Percentiles rank a stretch among this genome's conserved stretches.
Conservation (phyloP, 2,797 vertebrate genomes). For the Falco rusticolus region DNA sequence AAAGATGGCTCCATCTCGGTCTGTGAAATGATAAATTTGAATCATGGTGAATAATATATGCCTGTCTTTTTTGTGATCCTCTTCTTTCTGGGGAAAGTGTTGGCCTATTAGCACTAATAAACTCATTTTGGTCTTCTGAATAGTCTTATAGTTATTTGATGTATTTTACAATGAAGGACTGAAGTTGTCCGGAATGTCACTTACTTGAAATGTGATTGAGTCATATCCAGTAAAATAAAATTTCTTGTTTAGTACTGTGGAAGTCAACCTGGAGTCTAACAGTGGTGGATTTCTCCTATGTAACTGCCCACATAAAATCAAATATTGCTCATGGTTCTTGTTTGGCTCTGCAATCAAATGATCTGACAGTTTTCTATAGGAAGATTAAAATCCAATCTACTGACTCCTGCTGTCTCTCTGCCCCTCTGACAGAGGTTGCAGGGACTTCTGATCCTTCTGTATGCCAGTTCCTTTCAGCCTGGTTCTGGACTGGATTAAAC, state of each 20-base stretch:
- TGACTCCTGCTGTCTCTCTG: not conserved
- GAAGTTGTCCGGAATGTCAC: not conserved
- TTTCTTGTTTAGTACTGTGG: not conserved
- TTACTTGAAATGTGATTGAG: not conserved
- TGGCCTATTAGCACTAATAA: not conserved
- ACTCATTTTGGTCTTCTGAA: not conserved
- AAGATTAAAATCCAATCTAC: not conserved
- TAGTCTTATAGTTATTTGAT: not conserved
- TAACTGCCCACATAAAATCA: not conserved
- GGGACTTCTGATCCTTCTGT: not conserved
- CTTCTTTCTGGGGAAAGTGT: not conserved
- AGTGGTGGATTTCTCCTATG: not conserved
- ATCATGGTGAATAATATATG: not conserved
- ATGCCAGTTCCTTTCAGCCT: not conserved
- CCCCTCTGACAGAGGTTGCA: not conserved
- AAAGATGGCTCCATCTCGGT: not conserved
- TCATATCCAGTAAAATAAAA: not conserved
- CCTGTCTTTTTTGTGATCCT: not conserved
- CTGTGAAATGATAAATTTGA: not conserved
- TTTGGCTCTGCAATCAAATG: not conserved
- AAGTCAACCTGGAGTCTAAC: not conserved
- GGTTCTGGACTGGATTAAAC: not conserved
- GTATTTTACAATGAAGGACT: not conserved
- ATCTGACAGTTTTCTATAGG: not conserved
- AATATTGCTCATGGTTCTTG: not conserved